Conservation (phyloP, 2,888 invertebrate species). For the Drosophila lutescens region DNA sequence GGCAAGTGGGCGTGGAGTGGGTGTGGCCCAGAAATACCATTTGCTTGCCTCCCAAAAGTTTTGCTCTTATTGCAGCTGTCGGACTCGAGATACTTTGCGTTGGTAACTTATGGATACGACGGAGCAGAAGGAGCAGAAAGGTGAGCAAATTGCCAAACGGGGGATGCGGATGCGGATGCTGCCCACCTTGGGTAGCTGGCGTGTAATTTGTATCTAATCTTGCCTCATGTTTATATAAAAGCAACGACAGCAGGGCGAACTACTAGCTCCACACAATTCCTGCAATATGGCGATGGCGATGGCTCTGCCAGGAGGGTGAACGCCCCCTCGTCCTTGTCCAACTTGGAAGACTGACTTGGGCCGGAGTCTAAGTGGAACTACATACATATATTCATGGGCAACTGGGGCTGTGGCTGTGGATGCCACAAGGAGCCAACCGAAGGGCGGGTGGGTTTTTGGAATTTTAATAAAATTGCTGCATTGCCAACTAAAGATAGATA, state of each 20-base stretch:
- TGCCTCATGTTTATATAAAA: conserved; percentile 80
- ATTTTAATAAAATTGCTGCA: conserved; percentile 80
- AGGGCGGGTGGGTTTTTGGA: conserved; percentile 64
- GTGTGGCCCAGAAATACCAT: conserved; percentile 51
- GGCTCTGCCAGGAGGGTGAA: conserved; percentile 31
- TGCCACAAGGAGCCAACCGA: conserved; percentile 20
- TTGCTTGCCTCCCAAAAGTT: conserved; percentile 57
- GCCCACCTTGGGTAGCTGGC: conserved; percentile 75
- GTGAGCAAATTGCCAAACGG: conserved; percentile 62
- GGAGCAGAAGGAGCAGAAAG: conserved; percentile 46
- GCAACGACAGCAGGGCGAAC: conserved; percentile 55
- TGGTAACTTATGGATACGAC: conserved; percentile 73
- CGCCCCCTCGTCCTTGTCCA: conserved; percentile 23
- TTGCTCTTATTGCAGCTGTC: conserved; percentile 72
- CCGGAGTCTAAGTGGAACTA: conserved; percentile 34
- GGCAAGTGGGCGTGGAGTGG: conserved; percentile 44
- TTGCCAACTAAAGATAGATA: conserved; percentile 79
- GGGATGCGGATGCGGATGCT: conserved; percentile 11
- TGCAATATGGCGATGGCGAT: conserved; percentile 78
- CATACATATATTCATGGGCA: conserved; percentile 56
- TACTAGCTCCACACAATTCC: conserved; percentile 56
- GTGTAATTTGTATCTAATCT: conserved; percentile 81
- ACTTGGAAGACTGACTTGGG: conserved; percentile 1
- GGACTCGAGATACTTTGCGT: conserved; percentile 63
- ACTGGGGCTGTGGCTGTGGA: conserved; percentile 10